A percentile compares a stretch with the other conserved stretches of the same genome.
Evolutionary conservation across 2,113 vertebrate genomes (phyloP).

Genomic region (Rafetus swinhoei): DNA sequence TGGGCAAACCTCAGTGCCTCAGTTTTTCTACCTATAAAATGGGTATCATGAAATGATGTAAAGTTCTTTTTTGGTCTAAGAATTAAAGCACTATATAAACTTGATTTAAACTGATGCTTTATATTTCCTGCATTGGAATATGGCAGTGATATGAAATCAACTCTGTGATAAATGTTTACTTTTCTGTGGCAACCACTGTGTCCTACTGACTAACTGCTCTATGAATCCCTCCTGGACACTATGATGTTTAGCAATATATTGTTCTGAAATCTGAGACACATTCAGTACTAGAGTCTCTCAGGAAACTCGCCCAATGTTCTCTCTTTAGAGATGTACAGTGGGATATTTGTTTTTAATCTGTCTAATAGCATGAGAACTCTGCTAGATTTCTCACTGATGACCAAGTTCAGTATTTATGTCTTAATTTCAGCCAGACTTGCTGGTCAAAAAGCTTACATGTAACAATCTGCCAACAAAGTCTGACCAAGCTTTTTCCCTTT

Average conservation of each 20-base stretch:
- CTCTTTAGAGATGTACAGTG: neutral
- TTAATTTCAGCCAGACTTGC: slow-evolving; percentile 44
- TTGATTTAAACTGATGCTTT: neutral
- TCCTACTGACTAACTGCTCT: neutral
- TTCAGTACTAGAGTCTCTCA: neutral
- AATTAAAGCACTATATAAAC: neutral
- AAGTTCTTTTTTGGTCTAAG: neutral
- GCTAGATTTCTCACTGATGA: slow-evolving; percentile 28
- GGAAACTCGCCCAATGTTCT: slow-evolving; percentile 27
- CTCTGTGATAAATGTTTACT: neutral
- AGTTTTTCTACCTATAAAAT: slow-evolving; percentile 28
- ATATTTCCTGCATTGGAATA: neutral
- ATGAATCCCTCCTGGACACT: neutral
- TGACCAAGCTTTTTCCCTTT: neutral
- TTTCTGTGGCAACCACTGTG: neutral
- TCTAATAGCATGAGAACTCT: slow-evolving; percentile 19
- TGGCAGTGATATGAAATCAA: neutral
- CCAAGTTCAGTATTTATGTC: slow-evolving; percentile 39
- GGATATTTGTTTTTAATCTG: slow-evolving; percentile 54
- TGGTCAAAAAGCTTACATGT: slow-evolving; percentile 54
- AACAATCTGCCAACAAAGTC: slow-evolving; percentile 17
- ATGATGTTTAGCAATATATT: neutral
- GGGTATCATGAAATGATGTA: neutral
- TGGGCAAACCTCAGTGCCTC: neutral
- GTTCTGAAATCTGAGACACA: neutral